Evolutionary conservation across 2,797 vertebrate species (phyloP).

Genomic region (Mormyrus hasselquistii): DNA sequence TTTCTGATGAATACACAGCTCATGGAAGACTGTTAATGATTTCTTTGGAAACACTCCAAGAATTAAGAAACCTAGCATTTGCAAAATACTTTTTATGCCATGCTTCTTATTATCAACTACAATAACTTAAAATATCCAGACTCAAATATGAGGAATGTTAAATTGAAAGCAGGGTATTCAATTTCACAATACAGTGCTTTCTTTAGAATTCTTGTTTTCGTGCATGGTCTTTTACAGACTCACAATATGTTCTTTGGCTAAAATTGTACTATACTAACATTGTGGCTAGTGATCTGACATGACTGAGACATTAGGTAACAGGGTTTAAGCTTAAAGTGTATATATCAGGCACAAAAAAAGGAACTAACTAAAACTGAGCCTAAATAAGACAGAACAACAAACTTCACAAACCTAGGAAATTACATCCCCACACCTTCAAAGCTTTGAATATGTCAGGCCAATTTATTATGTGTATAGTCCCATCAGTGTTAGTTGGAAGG

Average conservation of each 20-base stretch:
- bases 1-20: not conserved
- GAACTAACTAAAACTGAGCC: not conserved
- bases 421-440: not conserved
- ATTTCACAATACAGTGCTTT: not conserved
- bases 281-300: not conserved
- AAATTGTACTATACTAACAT: not conserved
- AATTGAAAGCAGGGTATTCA: not conserved
- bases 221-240: not conserved
- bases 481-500: not conserved
- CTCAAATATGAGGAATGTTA: not conserved
- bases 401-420: not conserved
- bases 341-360: not conserved
- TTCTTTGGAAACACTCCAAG: not conserved
- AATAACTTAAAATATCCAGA: not conserved
- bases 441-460: not conserved
- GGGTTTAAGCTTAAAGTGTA: not conserved
- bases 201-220: not conserved
- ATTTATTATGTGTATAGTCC: not conserved
- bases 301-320: not conserved
- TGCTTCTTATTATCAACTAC: not conserved
- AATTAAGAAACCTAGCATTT: not conserved
- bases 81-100: not conserved
- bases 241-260: not conserved
- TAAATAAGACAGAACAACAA: not conserved
- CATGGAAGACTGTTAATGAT: not conserved